Evolutionary conservation across 2,888 invertebrate genomes (phyloP), one percentile per base, ranked within the genome.

Genomic region (Pachydiplax longipennis): DNA sequence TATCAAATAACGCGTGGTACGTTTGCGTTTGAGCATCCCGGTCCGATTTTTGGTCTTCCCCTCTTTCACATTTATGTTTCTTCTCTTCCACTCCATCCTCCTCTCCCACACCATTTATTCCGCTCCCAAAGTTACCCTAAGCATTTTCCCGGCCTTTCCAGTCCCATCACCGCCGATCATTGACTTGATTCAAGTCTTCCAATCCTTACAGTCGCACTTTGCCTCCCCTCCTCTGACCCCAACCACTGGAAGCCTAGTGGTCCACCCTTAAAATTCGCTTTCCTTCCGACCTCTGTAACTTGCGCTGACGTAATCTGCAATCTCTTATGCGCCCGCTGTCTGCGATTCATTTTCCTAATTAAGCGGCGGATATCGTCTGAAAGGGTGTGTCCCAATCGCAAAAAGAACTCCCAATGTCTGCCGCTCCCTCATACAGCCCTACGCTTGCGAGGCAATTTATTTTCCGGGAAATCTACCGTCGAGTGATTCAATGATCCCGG

Each of bases 401-500:
- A 82, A 82, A 82, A 82, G 25, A 82, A 48, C 25, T 48, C 48
- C 31, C 18, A 81, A 15, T 35, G 31, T 80, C 35, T 35, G 22
- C n/a, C 18, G 80, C 80, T 35, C 37, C 80, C 37, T 80, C 80
- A 80, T 35, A 13, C 13, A 37, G 18, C 80, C 37, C 80, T 37
- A 25, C 10, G 80, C 22, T 44, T 31, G 53, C 48, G 48, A 25
- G 40, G 82, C 82, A 82, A 83, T 83, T 53, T 83, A 83, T 82
- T 44, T 82, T 40, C 44, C 37, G 81, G 40, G 40, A 81, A 81
- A 81, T 37, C 48, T 37, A 25, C 82, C 83, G 58, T 83, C 58
- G 53, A 83, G 83, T 83, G 83, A 83, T 83, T 83, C 35, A 83
- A 83, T 83, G 83, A 58, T 83, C 83, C 83, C 35, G 35, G 58